Conservation (phyloP, 2,888 invertebrate species). For the Leptarthrus brevirostris region DNA sequence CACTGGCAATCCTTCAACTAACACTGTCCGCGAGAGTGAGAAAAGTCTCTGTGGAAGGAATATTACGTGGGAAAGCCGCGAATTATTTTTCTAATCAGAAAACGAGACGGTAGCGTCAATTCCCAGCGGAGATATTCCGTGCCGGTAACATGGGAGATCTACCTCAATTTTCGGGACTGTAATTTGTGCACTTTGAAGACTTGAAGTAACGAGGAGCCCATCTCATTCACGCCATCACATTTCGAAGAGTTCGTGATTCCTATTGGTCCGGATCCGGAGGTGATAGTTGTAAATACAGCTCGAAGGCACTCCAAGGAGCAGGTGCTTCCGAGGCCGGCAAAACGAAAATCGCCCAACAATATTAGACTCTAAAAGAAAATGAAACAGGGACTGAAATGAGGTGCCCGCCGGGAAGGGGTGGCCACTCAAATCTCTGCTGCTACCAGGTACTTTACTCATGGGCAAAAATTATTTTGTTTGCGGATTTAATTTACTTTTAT, state of each 20-base stretch:
- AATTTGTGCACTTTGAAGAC: slow-evolving; percentile 34
- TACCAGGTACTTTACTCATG: slow-evolving; percentile 31
- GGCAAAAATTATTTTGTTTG: slow-evolving; percentile 46
- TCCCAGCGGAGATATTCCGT: slow-evolving; percentile 36
- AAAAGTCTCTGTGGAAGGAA: not conserved
- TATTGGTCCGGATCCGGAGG: slow-evolving; percentile 35
- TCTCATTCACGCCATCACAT: slow-evolving; percentile 41
- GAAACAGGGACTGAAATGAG: not conserved
- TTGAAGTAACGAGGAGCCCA: slow-evolving; percentile 34
- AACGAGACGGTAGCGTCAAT: slow-evolving; percentile 18
- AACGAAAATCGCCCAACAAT: slow-evolving; percentile 25
- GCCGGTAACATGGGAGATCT: slow-evolving; percentile 25
- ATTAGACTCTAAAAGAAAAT: slow-evolving; percentile 43
- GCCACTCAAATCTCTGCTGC: not conserved
- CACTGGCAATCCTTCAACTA: slow-evolving; percentile 40
- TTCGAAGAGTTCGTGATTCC: slow-evolving; percentile 12
- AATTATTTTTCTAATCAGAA: slow-evolving; percentile 48
- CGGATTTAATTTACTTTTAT: slow-evolving; percentile 48
- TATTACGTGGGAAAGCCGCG: slow-evolving; percentile 14
- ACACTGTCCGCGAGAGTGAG: not conserved
- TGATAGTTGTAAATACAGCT: slow-evolving; percentile 43
- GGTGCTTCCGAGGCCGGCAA: slow-evolving; percentile 32
- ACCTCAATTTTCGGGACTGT: slow-evolving; percentile 41
- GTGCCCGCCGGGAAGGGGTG: not conserved
- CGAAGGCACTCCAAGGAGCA: slow-evolving; percentile 45